These are phyloP conservation scores for Struthidea cinerea DNA, from an alignment of 2,113 vertebrate genomes.

Conservation along the genomic window DNA sequence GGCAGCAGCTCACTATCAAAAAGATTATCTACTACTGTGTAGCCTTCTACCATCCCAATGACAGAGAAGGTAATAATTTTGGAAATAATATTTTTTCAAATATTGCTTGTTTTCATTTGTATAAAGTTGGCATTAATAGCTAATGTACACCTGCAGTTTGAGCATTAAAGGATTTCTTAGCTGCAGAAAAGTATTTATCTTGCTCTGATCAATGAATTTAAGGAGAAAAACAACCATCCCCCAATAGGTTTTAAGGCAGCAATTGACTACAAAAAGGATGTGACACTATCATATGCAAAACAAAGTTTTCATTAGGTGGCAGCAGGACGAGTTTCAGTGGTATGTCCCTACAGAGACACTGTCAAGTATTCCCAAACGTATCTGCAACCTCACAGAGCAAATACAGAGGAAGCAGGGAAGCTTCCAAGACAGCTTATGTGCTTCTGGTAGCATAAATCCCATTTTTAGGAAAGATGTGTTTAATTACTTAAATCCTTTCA, in stretches of 20 bases:
- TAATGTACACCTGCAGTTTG: background rate
- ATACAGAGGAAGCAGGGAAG: background rate
- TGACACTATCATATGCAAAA: background rate
- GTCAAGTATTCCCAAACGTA: background rate
- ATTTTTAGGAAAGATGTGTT: background rate
- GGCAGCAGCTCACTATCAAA: background rate
- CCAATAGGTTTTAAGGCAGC: background rate
- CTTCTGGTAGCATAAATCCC: background rate
- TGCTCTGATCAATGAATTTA: background rate
- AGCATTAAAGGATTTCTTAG: background rate
- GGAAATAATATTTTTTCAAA: background rate
- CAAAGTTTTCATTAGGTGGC: background rate
- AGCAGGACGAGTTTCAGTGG: background rate
- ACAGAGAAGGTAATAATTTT: background rate
- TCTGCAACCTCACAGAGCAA: background rate
- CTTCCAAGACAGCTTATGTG: background rate
- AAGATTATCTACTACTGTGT: background rate
- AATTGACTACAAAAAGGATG: background rate
- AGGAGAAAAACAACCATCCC: background rate
- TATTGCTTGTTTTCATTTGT: background rate
- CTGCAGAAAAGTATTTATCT: background rate
- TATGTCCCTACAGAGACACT: background rate
- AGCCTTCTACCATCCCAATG: background rate
- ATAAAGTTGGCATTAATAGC: background rate
- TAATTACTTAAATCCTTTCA: background rate